phyloP scores from a whole-genome alignment of 2,888 invertebrate genomes.

The Amiota minor region DNA sequence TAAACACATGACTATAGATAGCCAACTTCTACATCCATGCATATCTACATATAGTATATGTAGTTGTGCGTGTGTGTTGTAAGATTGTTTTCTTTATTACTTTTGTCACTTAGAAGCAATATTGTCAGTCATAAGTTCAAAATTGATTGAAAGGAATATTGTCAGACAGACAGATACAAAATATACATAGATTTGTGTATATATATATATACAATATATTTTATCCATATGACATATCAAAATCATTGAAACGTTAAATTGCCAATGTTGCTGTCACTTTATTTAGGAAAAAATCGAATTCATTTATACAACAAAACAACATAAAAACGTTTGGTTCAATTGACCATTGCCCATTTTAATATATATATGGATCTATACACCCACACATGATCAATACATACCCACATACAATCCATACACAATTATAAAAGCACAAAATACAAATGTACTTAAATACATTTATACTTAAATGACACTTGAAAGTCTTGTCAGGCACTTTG shows the following conservation, averaged over 20 bases:
- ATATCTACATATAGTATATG: too few relatives aligned
- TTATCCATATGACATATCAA: constrained; percentile 4
- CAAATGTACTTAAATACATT: too few relatives aligned
- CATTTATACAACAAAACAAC: not conserved
- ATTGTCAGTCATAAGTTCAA: not conserved
- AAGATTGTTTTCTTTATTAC: too few relatives aligned
- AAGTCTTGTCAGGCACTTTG: too few relatives aligned
- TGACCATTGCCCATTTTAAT: not conserved
- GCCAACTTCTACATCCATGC: too few relatives aligned
- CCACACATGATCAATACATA: not conserved
- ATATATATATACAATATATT: not conserved
- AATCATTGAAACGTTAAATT: constrained; percentile 10
- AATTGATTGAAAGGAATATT: constrained; percentile 8
- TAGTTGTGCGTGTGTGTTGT: too few relatives aligned
- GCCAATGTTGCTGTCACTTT: not conserved
- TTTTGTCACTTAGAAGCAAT: too few relatives aligned
- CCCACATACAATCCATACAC: not conserved
- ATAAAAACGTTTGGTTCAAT: not conserved
- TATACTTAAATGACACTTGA: too few relatives aligned
- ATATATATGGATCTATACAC: not conserved
- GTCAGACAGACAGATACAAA: not conserved
- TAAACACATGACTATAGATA: too few relatives aligned
- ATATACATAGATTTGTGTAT: not conserved
- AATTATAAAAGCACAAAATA: not conserved
- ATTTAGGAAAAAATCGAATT: too few relatives aligned